Evolutionary conservation across 2,113 vertebrate species (phyloP).

Genomic region (Strix aluco): DNA sequence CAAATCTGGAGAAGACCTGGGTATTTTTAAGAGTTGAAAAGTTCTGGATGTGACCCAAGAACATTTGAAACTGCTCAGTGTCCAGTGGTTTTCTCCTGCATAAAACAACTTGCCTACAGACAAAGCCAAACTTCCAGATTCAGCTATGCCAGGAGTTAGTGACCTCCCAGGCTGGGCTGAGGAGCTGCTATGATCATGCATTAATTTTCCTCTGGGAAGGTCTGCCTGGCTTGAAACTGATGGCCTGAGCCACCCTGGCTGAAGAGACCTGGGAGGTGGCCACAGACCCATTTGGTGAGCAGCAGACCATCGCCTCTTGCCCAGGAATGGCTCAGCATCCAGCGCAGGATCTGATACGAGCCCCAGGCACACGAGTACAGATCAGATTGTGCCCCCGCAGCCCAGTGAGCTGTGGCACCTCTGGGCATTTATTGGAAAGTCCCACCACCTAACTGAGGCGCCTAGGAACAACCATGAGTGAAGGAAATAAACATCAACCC

Average conservation of each 20-base stretch:
- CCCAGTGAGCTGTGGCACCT: neutral
- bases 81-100: neutral
- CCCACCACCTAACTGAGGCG: neutral
- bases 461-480: neutral
- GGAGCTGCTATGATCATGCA: neutral
- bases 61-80: rapidly evolving
- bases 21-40: neutral
- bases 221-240: neutral
- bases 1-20: neutral
- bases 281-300: neutral
- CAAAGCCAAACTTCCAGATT: neutral
- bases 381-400: neutral
- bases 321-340: neutral
- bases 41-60: neutral
- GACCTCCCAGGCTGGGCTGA: neutral
- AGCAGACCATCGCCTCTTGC: neutral
- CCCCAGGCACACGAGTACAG: neutral
- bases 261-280: neutral
- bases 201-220: neutral
- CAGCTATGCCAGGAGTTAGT: neutral
- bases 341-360: neutral
- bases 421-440: neutral
- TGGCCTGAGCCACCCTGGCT: neutral
- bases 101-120: neutral
- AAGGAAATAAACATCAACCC: neutral